Percentiles rank a stretch among this genome's conserved stretches.
Conservation (phyloP, 2,797 vertebrate genomes). For the Rhadinocentrus ornatus region DNA sequence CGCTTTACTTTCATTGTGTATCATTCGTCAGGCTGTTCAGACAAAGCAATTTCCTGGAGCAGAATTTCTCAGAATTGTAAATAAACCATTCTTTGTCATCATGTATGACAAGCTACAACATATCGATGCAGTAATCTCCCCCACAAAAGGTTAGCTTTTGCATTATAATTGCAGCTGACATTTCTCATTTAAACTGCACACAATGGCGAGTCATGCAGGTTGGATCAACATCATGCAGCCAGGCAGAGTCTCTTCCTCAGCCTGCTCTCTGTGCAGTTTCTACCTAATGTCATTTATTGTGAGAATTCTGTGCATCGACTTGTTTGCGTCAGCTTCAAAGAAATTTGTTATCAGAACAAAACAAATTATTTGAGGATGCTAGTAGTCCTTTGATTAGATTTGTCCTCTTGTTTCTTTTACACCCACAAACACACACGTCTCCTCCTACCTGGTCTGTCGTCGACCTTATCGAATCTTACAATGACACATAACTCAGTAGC, state of each 20-base stretch:
- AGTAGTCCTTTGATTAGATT: neutral
- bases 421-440: neutral
- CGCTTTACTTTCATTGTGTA: neutral
- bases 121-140: slow-evolving; percentile 71
- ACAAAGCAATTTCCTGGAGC: slow-evolving; percentile 18
- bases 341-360: neutral
- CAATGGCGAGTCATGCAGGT: slow-evolving; percentile 54
- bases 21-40: neutral
- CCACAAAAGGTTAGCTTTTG: slow-evolving; percentile 79
- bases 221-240: slow-evolving; percentile 12
- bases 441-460: slow-evolving; percentile 58
- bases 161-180: slow-evolving; percentile 79
- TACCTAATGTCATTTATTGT: too few relatives aligned
- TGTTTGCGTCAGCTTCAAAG: too few relatives aligned
- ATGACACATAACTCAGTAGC: slow-evolving; percentile 89
- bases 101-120: slow-evolving; percentile 58
- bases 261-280: neutral
- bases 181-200: slow-evolving; percentile 67
- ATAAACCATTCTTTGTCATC: slow-evolving; percentile 40
- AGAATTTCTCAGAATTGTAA: slow-evolving; percentile 41
- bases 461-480: slow-evolving; percentile 82
- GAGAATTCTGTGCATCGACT: neutral
- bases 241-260: neutral
- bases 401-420: slow-evolving; percentile 3
- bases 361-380: neutral